Conservation (phyloP, 2,797 vertebrate species). For the Macroramphosus scolopax region DNA sequence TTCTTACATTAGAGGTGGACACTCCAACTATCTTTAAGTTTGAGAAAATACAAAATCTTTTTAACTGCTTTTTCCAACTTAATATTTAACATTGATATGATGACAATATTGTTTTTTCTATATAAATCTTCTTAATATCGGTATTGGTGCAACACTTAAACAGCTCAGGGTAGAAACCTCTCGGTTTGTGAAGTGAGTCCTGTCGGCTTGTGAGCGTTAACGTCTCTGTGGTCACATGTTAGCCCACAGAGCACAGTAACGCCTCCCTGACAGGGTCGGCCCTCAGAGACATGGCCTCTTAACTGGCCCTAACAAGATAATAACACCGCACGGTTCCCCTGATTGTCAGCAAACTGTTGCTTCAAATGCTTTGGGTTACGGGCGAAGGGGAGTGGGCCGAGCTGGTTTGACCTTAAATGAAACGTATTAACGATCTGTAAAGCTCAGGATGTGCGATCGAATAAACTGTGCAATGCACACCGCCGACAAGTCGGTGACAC, state of each 20-base stretch:
- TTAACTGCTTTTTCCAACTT: no score
- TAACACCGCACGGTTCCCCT: conserved; percentile 39
- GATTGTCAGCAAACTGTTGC: conserved; percentile 61
- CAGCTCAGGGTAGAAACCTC: no score
- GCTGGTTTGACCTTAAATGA: conserved; percentile 44
- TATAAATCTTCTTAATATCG: no score
- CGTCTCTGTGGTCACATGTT: conserved; percentile 37
- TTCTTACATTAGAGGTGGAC: no score
- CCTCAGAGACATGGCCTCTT: conserved; percentile 57
- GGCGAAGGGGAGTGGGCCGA: conserved; percentile 19
- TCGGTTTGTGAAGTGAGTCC: no score
- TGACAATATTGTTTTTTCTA: no score
- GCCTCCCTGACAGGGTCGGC: conserved; percentile 53
- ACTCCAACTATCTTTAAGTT: no score
- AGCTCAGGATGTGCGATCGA: conserved; percentile 54
- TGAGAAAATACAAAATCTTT: no score
- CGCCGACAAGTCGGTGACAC: conserved; percentile 58
- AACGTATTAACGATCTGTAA: conserved; percentile 47
- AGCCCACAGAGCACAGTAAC: conserved; percentile 44
- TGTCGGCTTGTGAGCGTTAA: conserved; percentile 42
- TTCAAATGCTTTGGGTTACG: conserved; percentile 46
- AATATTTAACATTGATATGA: no score
- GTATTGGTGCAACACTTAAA: no score
- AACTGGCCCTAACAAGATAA: conserved; percentile 67
- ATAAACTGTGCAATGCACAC: conserved; percentile 45